Evolutionary conservation across 2,888 invertebrate genomes (phyloP).

Genomic region (Escarpia spicata): DNA sequence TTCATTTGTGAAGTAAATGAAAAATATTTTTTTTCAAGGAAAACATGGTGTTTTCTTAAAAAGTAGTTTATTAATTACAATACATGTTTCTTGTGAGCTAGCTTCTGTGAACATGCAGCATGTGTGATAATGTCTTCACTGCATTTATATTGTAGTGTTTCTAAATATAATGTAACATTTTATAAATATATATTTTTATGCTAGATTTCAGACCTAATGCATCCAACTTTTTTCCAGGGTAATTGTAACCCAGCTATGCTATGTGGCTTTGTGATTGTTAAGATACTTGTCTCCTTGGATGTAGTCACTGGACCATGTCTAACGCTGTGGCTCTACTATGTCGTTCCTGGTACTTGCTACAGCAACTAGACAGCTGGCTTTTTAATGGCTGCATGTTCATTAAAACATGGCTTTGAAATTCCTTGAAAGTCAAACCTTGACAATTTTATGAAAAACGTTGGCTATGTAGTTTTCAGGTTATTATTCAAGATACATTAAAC

Average conservation of each 20-base stretch:
- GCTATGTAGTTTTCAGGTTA: background rate
- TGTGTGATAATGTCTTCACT: background rate
- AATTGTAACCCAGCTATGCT: background rate
- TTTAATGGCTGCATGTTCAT: background rate
- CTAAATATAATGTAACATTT: background rate
- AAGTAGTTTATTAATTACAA: background rate
- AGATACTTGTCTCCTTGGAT: background rate
- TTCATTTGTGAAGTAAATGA: background rate
- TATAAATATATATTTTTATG: background rate
- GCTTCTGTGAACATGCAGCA: background rate
- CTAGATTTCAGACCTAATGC: background rate
- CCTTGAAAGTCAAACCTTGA: background rate
- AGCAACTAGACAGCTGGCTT: background rate
- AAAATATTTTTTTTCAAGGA: background rate
- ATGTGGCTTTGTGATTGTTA: background rate
- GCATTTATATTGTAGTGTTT: background rate
- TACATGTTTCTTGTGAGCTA: background rate
- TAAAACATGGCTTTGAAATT: background rate
- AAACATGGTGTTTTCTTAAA: background rate
- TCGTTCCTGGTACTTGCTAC: background rate
- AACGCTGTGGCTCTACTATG: background rate
- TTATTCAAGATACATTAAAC: background rate
- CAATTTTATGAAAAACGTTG: background rate
- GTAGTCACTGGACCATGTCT: background rate
- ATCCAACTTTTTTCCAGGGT: background rate